Conservation (phyloP, 1,140 invertebrate species). For the Drosophila saltans region DNA sequence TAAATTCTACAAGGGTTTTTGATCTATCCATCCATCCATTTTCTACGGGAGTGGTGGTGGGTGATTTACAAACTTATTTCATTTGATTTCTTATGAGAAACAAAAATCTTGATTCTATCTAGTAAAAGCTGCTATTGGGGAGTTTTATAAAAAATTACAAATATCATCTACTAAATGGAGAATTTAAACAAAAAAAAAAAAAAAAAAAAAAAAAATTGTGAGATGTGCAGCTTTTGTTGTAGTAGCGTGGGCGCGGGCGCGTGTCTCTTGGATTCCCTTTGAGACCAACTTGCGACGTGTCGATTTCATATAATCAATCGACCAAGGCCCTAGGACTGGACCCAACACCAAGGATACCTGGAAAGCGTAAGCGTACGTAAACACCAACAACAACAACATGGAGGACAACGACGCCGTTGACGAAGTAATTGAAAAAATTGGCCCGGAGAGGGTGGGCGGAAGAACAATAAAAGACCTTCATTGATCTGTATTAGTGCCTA, state of each 20-base stretch:
- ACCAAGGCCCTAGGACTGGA: conserved; percentile 18
- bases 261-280: conserved; percentile 81
- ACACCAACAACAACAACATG: conserved; percentile 23
- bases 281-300: conserved; percentile 53
- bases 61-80: conserved; percentile 1
- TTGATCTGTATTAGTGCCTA: too few relatives aligned
- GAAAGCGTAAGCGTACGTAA: conserved; percentile 35
- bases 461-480: too few relatives aligned
- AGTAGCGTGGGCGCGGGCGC: conserved; percentile 55
- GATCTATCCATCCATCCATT: conserved; percentile 2
- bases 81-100: neutral
- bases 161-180: neutral
- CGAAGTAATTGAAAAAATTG: neutral
- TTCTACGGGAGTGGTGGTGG: neutral
- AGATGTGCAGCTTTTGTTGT: conserved; percentile 23
- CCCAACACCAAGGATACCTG: conserved; percentile 19
- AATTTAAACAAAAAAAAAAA: conserved; percentile 34
- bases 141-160: conserved; percentile 19
- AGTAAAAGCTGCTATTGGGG: conserved; percentile 29
- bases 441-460: too few relatives aligned
- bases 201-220: conserved; percentile 25
- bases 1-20: conserved; percentile 10
- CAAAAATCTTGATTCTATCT: neutral
- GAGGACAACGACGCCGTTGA: neutral
- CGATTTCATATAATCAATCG: neutral